Conservation (phyloP, 2,888 invertebrate genomes). For the Entomobrya multifasciata region DNA sequence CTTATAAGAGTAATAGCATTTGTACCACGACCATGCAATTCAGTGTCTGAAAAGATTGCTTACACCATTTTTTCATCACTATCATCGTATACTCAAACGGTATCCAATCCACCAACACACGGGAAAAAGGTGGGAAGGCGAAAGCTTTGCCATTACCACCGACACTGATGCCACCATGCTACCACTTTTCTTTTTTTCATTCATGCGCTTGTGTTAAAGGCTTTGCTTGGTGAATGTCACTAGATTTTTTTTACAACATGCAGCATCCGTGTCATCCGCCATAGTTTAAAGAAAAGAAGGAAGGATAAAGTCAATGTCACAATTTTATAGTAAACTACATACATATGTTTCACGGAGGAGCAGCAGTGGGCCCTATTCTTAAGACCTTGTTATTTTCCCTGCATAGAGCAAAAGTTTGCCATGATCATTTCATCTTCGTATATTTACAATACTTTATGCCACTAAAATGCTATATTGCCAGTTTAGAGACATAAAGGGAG, state of each 20-base stretch:
- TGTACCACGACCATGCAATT: no score
- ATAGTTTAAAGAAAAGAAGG: background rate
- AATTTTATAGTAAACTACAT: constrained; percentile 34
- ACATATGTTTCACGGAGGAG: constrained; percentile 27
- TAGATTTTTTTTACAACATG: no score
- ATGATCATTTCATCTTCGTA: constrained; percentile 19
- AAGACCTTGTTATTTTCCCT: constrained; percentile 29
- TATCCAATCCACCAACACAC: constrained; percentile 29
- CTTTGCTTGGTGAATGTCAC: no score
- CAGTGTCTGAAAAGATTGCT: constrained; percentile 53
- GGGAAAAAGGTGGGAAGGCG: constrained; percentile 29
- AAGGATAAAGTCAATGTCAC: constrained; percentile 57
- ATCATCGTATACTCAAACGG: no score
- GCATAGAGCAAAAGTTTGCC: constrained; percentile 22
- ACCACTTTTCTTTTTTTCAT: background rate
- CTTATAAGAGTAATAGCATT: background rate
- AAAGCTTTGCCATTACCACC: background rate
- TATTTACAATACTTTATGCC: constrained; percentile 24
- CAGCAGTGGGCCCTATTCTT: constrained; percentile 22
- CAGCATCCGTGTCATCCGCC: constrained; percentile 13
- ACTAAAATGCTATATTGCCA: constrained; percentile 31
- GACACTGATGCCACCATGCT: background rate
- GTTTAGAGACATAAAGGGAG: background rate
- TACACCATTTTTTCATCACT: constrained; percentile 60
- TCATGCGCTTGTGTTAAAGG: background rate